Evolutionary conservation across 1,140 invertebrate species (phyloP).

Genomic region (Drosophila burlai): DNA sequence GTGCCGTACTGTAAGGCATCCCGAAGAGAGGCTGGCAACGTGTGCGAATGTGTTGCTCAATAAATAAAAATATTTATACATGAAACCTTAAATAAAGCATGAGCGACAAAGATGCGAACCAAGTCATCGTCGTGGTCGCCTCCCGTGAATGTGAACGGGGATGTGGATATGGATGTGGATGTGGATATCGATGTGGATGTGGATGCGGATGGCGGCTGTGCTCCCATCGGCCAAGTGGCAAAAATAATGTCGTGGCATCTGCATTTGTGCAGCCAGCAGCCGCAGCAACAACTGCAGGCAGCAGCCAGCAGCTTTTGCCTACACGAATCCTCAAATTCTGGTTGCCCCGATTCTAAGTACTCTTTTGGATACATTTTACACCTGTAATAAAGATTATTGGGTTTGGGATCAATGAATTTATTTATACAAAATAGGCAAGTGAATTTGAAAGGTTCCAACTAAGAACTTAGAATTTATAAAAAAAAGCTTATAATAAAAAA

Average conservation of each 20-base stretch:
- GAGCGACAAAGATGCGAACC: conserved; percentile 82
- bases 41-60: conserved; percentile 83
- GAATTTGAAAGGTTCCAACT: neutral
- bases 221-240: conserved; percentile 76
- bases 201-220: conserved; percentile 23
- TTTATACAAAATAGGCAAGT: neutral
- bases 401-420: neutral
- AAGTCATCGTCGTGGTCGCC: conserved; percentile 48
- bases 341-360: conserved; percentile 10
- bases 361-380: neutral
- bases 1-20: conserved; percentile 63
- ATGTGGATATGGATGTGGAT: conserved; percentile 5
- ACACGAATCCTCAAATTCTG: conserved; percentile 68
- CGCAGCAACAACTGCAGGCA: conserved; percentile 44
- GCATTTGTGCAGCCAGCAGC: conserved; percentile 68
- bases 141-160: conserved; percentile 1
- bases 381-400: neutral
- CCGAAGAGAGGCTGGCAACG: conserved; percentile 59
- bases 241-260: conserved; percentile 83
- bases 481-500: neutral
- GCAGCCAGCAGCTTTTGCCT: conserved; percentile 70
- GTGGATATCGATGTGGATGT: neutral
- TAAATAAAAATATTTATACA: conserved; percentile 84
- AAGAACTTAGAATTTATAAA: neutral
- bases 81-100: conserved; percentile 83